A percentile compares a stretch with the other conserved stretches of the same genome.
phyloP scores from a whole-genome alignment of 2,797 vertebrate genomes.

The Hybognathus amarus region DNA sequence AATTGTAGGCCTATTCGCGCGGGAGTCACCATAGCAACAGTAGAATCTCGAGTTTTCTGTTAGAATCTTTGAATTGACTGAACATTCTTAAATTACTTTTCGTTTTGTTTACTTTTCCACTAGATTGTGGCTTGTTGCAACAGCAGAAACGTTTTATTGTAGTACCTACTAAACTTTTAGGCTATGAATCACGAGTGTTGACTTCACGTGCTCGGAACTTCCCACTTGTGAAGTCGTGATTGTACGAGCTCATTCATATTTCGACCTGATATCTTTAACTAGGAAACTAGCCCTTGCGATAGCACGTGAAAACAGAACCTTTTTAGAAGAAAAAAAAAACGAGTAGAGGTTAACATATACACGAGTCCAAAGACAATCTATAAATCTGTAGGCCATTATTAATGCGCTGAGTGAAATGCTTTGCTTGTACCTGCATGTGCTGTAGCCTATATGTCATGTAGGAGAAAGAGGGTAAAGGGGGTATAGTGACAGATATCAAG shows the following conservation, averaged over 20 bases:
- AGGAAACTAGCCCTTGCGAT: neutral
- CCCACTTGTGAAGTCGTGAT: neutral
- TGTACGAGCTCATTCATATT: neutral
- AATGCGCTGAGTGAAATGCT: constrained; percentile 47
- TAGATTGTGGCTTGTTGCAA: neutral
- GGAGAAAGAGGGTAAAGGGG: constrained; percentile 69
- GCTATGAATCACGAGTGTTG: neutral
- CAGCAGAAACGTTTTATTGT: too few species aligned
- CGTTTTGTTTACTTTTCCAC: neutral
- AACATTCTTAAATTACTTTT: neutral
- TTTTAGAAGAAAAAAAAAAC: neutral
- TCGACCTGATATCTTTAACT: neutral
- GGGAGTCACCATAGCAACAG: neutral
- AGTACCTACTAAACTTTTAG: neutral
- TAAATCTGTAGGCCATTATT: constrained; percentile 14
- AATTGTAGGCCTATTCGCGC: neutral
- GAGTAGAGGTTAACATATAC: neutral
- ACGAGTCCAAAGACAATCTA: neutral
- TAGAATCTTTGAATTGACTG: neutral
- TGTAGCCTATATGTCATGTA: constrained; percentile 72
- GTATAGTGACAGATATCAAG: constrained; percentile 70
- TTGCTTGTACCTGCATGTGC: constrained; percentile 56
- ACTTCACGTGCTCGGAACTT: neutral
- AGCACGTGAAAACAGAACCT: too few species aligned
- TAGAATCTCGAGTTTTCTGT: neutral